Base-by-base conservation (phyloP, 2,113 vertebrate genomes). In the Xiphorhynchus elegans region DNA sequence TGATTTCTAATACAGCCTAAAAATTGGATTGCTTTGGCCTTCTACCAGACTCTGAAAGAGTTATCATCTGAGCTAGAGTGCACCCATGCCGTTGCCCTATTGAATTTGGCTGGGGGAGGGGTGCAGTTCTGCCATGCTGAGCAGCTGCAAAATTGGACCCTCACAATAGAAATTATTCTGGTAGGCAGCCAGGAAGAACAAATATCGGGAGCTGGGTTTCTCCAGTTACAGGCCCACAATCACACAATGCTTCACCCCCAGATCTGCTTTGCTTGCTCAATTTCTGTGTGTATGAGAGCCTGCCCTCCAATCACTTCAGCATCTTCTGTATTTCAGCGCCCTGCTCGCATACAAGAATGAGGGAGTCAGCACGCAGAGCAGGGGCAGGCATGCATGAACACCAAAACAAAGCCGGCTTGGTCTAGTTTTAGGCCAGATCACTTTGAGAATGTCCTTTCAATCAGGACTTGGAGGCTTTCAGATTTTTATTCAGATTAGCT, bases 81-180 rank as follows among this genome's bases (percentile, higher is more conserved):
- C 89, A 28, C 85, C 94, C 78, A 40, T 10, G 53, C 86, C 5
- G 1, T 70, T 83, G 78, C 74, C 93, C 94, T 60, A 49, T 42
- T 82, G 94, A 59, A 74, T 80, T 68, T 42, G 78, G 13, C 50
- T 60, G 93, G 87, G 95, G 91, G 91, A 93, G 84, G 95, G 89
- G 85, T 56, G 64, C 25, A 33, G 82, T 76, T 96, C 83, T 92
- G 93, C 94, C 10, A 4, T n/a, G 76, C 95, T 84, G 85, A 96
- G 92, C 84, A 92, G 84, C 92, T 95, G 84, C 90, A 85, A 77
- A 89, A 96, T 70, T 91, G 90, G 82, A 72, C 86, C 89, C 68
- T 93, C 24, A 79, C 80, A 82, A 94, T 92, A 93, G 89, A 81
- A 89, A 95, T 90, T 82, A 93, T 75, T 92, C 89, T 95, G 83